A percentile compares a stretch with the other conserved stretches of the same genome.
Evolutionary conservation across 2,797 vertebrate genomes (phyloP).

Genomic region (Scolopax bukidnonensis): DNA sequence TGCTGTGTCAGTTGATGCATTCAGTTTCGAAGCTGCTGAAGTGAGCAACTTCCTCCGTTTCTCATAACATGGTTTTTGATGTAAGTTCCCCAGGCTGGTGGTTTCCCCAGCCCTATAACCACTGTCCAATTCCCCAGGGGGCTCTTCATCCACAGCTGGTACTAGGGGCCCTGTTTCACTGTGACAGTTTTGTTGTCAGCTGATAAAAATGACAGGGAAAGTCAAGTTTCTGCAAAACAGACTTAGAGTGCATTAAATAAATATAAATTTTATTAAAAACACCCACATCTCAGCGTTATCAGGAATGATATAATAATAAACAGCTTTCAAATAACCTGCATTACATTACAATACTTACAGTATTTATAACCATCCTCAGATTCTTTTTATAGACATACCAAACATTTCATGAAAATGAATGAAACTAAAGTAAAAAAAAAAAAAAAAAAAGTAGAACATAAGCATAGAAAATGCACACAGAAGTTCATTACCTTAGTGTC

Average conservation of each 20-base stretch:
- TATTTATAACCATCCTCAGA: slow-evolving; percentile 93
- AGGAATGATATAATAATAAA: slow-evolving; percentile 99
- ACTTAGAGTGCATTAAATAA: slow-evolving; percentile 95
- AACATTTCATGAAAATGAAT: slow-evolving; percentile 87
- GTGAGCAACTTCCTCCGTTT: background rate
- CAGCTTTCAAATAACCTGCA: slow-evolving; percentile 99
- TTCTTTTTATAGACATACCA: slow-evolving; percentile 86
- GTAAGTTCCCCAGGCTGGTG: background rate
- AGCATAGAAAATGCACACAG: slow-evolving; percentile 85
- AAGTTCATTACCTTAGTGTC: slow-evolving; percentile 93
- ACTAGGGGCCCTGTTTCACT: fast-evolving
- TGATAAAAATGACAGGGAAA: background rate
- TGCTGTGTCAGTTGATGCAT: fast-evolving
- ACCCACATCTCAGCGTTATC: slow-evolving; percentile 98
- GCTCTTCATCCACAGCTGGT: background rate
- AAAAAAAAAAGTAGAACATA: slow-evolving; percentile 75
- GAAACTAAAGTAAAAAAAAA: slow-evolving; percentile 76
- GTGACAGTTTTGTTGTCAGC: background rate
- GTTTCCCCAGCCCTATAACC: fast-evolving
- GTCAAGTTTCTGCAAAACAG: slow-evolving; percentile 50
- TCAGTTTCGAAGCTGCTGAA: background rate
- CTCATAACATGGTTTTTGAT: background rate
- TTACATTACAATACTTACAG: slow-evolving; percentile 99
- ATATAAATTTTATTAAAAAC: slow-evolving; percentile 99
- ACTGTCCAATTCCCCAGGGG: fast-evolving